Percentiles rank a stretch among this genome's conserved stretches.
phyloP scores from a whole-genome alignment of 2,888 invertebrate species.

The Pristionchus entomophagus region DNA sequence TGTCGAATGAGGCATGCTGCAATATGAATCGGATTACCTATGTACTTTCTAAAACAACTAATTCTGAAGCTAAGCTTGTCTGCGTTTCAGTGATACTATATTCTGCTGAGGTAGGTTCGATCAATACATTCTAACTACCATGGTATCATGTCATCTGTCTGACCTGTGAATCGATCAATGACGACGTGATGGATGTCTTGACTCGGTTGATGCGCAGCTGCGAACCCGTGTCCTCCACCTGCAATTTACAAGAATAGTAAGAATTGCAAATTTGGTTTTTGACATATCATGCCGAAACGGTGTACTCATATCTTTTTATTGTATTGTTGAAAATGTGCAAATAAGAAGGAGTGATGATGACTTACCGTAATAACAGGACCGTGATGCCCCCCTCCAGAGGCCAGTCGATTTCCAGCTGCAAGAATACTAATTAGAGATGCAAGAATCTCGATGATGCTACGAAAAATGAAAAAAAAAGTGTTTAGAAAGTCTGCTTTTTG shows the following conservation, averaged over 20 bases:
- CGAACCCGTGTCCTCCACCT: conserved; percentile 70
- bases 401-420: conserved; percentile 21
- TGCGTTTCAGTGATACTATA: no score
- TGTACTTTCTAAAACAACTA: no score
- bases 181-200: conserved; percentile 59
- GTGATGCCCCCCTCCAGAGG: conserved; percentile 50
- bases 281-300: no score
- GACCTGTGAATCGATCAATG: conserved; percentile 58
- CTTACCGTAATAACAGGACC: conserved; percentile 60
- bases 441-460: not conserved
- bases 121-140: no score
- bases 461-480: not conserved
- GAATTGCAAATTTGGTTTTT: no score
- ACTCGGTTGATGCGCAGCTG: conserved; percentile 63
- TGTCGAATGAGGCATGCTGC: conserved; percentile 44
- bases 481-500: not conserved
- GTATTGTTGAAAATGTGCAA: not conserved
- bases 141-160: conserved; percentile 21
- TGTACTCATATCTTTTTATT: conserved; percentile 69
- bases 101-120: no score
- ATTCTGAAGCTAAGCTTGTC: no score
- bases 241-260: conserved; percentile 49
- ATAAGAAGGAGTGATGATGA: not conserved
- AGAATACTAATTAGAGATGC: not conserved
- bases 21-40: no score